phyloP scores from a whole-genome alignment of 2,113 vertebrate genomes.

The Lophochroa leadbeateri region DNA sequence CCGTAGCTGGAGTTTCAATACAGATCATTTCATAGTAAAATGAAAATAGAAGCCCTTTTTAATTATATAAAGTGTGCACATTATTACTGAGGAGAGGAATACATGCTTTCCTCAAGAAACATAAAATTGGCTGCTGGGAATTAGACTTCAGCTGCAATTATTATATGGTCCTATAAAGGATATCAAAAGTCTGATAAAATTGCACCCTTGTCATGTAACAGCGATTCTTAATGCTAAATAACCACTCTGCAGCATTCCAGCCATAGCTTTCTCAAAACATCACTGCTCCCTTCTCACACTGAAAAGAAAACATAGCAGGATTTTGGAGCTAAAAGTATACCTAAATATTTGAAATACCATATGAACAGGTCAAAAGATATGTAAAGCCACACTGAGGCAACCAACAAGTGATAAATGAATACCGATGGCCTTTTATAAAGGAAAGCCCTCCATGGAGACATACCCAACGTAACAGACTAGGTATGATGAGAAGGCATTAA shows the following conservation, averaged over 20 bases:
- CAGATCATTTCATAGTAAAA: conserved; percentile 55
- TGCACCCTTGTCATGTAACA: conserved; percentile 50
- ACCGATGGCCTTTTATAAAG: background rate
- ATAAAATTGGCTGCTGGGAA: conserved; percentile 64
- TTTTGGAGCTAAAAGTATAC: conserved; percentile 17
- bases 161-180: conserved; percentile 59
- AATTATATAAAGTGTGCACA: conserved; percentile 60
- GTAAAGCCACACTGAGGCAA: background rate
- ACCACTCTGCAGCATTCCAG: conserved; percentile 48
- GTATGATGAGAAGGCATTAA: background rate
- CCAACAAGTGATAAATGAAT: background rate
- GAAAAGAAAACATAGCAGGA: conserved; percentile 4
- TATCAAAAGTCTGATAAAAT: conserved; percentile 56
- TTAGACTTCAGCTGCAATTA: conserved; percentile 62
- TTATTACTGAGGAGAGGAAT: conserved; percentile 59
- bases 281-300: background rate
- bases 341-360: conserved; percentile 41
- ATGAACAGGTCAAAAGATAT: conserved; percentile 8
- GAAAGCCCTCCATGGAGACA: background rate
- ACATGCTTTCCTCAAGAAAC: conserved; percentile 50
- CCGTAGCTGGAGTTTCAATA: background rate
- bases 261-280: conserved; percentile 49
- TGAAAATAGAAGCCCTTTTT: conserved; percentile 70
- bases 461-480: fast-evolving
- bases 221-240: conserved; percentile 42